These are phyloP conservation scores for Sphenopsis melanotis DNA, from an alignment of 2,797 vertebrate species.

Conservation along the genomic window DNA sequence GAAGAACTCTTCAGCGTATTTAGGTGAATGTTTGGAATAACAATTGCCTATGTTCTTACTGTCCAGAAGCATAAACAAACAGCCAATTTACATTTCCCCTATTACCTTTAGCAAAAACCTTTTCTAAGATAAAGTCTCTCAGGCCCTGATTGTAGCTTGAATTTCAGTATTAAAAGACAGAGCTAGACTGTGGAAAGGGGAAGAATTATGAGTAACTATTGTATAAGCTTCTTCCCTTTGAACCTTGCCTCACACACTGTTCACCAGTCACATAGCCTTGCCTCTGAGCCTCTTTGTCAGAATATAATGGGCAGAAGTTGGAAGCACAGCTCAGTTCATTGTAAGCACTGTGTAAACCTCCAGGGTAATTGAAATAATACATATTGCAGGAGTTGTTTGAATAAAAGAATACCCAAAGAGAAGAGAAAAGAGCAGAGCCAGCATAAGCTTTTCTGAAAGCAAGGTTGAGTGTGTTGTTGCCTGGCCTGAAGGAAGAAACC, in stretches of 20 bases:
- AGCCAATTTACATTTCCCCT: conserved; percentile 53
- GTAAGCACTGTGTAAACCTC: conserved; percentile 31
- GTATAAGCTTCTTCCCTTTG: conserved; percentile 31
- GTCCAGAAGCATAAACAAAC: conserved; percentile 61
- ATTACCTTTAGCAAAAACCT: conserved; percentile 23
- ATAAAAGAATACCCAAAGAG: conserved; percentile 30
- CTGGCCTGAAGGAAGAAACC: background rate
- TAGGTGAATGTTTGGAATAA: conserved; percentile 47
- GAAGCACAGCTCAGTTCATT: conserved; percentile 35
- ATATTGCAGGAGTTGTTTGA: conserved; percentile 33
- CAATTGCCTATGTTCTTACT: conserved; percentile 38
- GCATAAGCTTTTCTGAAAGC: background rate
- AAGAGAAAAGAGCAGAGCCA: conserved; percentile 20
- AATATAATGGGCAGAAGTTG: conserved; percentile 51
- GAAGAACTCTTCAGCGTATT: conserved; percentile 42
- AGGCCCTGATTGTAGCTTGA: background rate
- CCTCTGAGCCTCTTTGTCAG: conserved; percentile 39
- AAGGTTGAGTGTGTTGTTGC: background rate
- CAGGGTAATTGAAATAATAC: conserved; percentile 58
- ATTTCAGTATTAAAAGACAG: conserved; percentile 24
- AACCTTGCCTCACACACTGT: conserved; percentile 30
- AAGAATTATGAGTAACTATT: conserved; percentile 12
- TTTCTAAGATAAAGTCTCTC: background rate
- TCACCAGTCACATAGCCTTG: conserved; percentile 36
- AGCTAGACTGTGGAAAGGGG: background rate